These are phyloP conservation scores for Coenonympha arcania DNA, from an alignment of 2,888 invertebrate species.

Conservation along the genomic window DNA sequence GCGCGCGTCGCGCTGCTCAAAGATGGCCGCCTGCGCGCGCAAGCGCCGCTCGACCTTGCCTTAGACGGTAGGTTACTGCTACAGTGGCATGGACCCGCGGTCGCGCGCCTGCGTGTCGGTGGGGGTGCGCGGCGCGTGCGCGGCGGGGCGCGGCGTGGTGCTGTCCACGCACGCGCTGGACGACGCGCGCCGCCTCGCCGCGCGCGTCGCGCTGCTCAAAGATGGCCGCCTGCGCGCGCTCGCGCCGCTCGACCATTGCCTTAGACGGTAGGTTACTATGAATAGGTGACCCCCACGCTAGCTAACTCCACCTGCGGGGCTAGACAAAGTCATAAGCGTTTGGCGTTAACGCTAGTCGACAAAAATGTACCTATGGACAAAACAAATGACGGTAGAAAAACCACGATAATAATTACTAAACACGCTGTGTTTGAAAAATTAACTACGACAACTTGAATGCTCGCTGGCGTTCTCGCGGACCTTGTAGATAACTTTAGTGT, in stretches of 20 bases:
- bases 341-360: too few species aligned
- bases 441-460: too few species aligned
- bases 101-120: slow-evolving; percentile 72
- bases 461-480: too few species aligned
- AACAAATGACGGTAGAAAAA: too few species aligned
- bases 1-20: slow-evolving; percentile 76
- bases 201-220: slow-evolving; percentile 76
- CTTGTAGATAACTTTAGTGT: too few species aligned
- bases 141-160: slow-evolving; percentile 71
- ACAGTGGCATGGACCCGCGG: slow-evolving; percentile 77
- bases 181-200: slow-evolving; percentile 57
- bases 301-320: too few species aligned
- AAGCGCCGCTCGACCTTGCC: slow-evolving; percentile 67
- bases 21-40: slow-evolving; percentile 71
- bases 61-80: slow-evolving; percentile 70
- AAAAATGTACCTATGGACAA: too few species aligned
- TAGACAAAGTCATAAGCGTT: too few species aligned
- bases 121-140: slow-evolving; percentile 66
- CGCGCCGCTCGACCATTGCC: slow-evolving; percentile 62
- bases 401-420: too few species aligned
- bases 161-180: slow-evolving; percentile 80
- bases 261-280: slow-evolving; percentile 70
- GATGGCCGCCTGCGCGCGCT: slow-evolving; percentile 74
- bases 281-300: too few species aligned
- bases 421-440: too few species aligned